Conservation (phyloP, 2,113 vertebrate species). For the Dasyprocta punctata region DNA sequence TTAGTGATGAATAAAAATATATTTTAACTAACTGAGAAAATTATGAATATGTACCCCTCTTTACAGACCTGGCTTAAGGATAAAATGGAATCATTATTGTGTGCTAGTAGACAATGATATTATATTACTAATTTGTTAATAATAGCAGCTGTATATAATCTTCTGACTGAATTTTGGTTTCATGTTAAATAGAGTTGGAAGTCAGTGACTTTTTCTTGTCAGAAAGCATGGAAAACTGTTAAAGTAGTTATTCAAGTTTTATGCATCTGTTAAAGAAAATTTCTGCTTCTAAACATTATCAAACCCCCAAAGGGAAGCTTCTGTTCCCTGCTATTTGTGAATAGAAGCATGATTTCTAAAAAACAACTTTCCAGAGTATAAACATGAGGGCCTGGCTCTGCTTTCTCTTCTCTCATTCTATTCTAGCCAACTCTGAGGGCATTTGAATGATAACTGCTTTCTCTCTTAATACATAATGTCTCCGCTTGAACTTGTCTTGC, state of each 20-base stretch:
- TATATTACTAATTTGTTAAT: neutral
- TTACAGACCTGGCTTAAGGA: neutral
- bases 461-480: constrained; percentile 54
- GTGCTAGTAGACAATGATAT: neutral
- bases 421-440: constrained; percentile 52
- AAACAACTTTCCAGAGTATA: constrained; percentile 51
- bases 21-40: neutral
- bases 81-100: neutral
- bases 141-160: neutral
- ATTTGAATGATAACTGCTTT: constrained; percentile 75
- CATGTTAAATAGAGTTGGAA: constrained; percentile 50
- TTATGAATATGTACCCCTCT: neutral
- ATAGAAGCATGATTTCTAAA: constrained; percentile 44
- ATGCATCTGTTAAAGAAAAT: constrained; percentile 62
- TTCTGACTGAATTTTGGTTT: constrained; percentile 46
- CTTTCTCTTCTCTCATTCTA: neutral
- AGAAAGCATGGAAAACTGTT: constrained; percentile 44
- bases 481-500: constrained; percentile 73
- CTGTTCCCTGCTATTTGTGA: constrained; percentile 53
- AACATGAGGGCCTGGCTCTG: neutral
- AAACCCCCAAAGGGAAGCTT: constrained; percentile 65
- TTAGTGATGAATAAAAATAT: neutral
- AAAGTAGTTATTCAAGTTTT: constrained; percentile 42
- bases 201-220: neutral
- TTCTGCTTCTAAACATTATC: constrained; percentile 56